Base-by-base conservation (phyloP, 2,888 invertebrate species). In the Hedya salicella region DNA sequence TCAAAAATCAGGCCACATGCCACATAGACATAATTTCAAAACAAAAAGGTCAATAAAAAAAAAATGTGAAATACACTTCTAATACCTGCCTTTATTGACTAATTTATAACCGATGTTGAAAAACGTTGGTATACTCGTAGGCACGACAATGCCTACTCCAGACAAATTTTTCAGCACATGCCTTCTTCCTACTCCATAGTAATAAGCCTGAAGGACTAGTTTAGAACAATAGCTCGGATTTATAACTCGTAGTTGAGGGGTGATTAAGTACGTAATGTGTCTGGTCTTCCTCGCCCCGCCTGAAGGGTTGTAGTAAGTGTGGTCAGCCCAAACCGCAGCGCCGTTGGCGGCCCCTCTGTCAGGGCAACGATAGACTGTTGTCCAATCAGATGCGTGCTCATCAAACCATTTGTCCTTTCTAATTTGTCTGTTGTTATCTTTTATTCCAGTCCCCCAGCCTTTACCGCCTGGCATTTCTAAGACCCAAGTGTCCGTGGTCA, bases 141-240 rank as follows among this genome's bases (percentile, higher is more conserved):
- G 83, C 11, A 81, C 75, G 36, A 86, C 79, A 5, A 79, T 69
- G 8, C 69, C 75, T 3, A 75, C 66, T 32, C 69, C 65, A 36
- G 77, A 68, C 42, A 76, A 71, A 44, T 80, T 69, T 14, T 75
- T 70, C 3, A 86, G 78, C 8, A 84, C 85, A 48, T 76, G 76
- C 44, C 75, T 79, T 1, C 71, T 75, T 0, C 82, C 82, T 0
- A 81, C 81, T 3, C 86, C 85, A 44, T 73, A 86, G 61, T 80
- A 85, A 69, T 82, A 86, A 5, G 85, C 83, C 19, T 85, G 84
- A 9, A 85, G 71, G 9, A 87, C 82, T 2, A 87, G 73, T 67
- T 86, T 87, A 0, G 85, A 86, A 70, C 85, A 86, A 59, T 86
- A 86, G 62, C 86, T 86, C 0, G 86, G 83, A 50, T 83, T 78